Evolutionary conservation across 2,888 invertebrate species (phyloP), one percentile per base, ranked within the genome.

Genomic region (Synanthedon formicaeformis): DNA sequence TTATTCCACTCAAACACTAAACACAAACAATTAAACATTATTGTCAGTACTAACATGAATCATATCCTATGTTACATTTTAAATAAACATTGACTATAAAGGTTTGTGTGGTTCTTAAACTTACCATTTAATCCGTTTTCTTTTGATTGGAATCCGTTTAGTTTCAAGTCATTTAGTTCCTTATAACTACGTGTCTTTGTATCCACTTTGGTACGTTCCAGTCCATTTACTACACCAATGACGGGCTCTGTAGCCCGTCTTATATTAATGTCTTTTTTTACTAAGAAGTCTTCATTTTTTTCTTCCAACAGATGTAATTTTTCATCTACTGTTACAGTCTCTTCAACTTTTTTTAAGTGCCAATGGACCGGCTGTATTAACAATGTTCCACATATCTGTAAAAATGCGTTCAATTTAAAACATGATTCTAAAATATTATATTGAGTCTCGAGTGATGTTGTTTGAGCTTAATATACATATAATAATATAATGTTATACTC

Each of bases 301-400:
- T 75, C 69, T 52, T 77, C 69, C 51, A 87, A 63, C 52, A 86
- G 62, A 50, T 74, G 67, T 52, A 77, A 61, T 53, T 71, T 81
- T 65, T 87, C 85, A 57, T 86, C 81, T 61, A 81, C 58, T 51
- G 66, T 60, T 6, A 84, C 72, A 57, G 77, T 75, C 62, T 76
- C 77, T 66, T 78, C 81, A 0, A 86, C 60, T 67, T 74, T 68
- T 56, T 87, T 82, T 81, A 89, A 71, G 56, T 90, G 90, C 82
- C 88, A 79, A 67, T 89, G 71, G 0, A 92, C 88, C 0, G 92
- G 92, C 58, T 90, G 90, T 48, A 91, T 85, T 2, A 91, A 67
- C 52, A 88, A 63, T 1, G 89, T 89, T 2, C 91, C 91, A 53
- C 87, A 78, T n/a, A 91, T 78, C 91, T 91, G 54, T 50, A 63